phyloP scores from a whole-genome alignment of 2,888 invertebrate species.

The Formica aserva region DNA sequence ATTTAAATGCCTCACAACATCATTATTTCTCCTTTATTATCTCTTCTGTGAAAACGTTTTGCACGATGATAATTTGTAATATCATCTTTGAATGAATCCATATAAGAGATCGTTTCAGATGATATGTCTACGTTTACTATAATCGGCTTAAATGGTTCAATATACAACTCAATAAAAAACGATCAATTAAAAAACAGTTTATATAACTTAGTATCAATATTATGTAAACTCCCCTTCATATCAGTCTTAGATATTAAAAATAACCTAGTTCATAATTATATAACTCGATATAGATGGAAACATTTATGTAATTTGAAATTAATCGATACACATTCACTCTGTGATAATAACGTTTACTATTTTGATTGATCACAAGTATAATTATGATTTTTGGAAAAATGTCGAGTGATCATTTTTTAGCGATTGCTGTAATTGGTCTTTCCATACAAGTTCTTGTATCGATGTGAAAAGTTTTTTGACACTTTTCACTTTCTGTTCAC shows the following conservation, averaged over 20 bases:
- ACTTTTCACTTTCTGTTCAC: slow-evolving; percentile 45
- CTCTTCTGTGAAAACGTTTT: background rate
- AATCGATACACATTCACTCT: background rate
- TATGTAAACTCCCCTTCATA: background rate
- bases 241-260: background rate
- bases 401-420: background rate
- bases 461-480: slow-evolving; percentile 36
- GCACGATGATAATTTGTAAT: background rate
- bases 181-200: background rate
- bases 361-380: slow-evolving; percentile 2
- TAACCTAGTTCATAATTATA: background rate
- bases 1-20: background rate
- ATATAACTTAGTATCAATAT: slow-evolving; percentile 29
- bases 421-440: background rate
- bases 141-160: background rate
- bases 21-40: background rate
- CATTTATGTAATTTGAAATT: slow-evolving; percentile 23
- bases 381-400: background rate
- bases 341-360: background rate
- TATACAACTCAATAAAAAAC: background rate
- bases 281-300: slow-evolving; percentile 13
- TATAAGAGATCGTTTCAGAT: slow-evolving; percentile 5
- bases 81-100: background rate
- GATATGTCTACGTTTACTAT: background rate
- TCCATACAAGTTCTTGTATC: background rate